Percentiles rank a stretch among this genome's conserved stretches.
These are phyloP conservation scores for Saimiri boliviensis DNA, from an alignment of 2,113 vertebrate genomes.

Conservation along the genomic window DNA sequence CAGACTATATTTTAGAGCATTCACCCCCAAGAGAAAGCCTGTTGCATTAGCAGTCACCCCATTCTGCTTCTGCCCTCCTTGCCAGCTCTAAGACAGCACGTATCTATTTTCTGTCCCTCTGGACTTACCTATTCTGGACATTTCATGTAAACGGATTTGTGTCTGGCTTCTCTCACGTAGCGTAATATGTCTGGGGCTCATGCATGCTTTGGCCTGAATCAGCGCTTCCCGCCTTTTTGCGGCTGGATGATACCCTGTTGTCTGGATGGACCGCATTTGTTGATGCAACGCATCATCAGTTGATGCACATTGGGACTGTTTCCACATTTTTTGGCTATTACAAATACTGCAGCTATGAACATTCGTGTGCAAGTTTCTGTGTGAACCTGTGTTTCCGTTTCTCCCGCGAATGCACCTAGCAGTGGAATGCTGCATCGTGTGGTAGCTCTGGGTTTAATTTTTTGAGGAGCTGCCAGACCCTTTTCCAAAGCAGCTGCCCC, in stretches of 20 bases:
- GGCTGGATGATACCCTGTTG: not conserved
- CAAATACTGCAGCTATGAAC: not conserved
- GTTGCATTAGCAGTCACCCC: not conserved
- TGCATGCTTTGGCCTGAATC: rapidly evolving
- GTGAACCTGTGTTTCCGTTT: rapidly evolving
- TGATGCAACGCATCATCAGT: not conserved
- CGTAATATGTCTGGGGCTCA: not conserved
- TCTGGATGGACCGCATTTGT: not conserved
- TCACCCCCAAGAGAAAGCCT: not conserved
- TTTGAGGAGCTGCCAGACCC: not conserved
- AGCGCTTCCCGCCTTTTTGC: not conserved
- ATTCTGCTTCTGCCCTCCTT: not conserved
- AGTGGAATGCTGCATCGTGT: rapidly evolving
- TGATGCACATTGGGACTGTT: not conserved
- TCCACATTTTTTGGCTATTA: not conserved
- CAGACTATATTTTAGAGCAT: not conserved
- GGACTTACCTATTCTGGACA: no score
- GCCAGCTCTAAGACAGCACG: not conserved
- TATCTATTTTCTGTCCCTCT: not conserved
- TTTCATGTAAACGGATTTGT: not conserved
- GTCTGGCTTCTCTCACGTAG: not conserved
- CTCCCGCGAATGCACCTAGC: not conserved
- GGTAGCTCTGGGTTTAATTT: rapidly evolving
- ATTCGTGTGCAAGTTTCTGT: rapidly evolving
- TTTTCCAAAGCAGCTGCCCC: not conserved